These are phyloP conservation scores for Lerema accius DNA, from an alignment of 1,140 invertebrate genomes.

Conservation along the genomic window DNA sequence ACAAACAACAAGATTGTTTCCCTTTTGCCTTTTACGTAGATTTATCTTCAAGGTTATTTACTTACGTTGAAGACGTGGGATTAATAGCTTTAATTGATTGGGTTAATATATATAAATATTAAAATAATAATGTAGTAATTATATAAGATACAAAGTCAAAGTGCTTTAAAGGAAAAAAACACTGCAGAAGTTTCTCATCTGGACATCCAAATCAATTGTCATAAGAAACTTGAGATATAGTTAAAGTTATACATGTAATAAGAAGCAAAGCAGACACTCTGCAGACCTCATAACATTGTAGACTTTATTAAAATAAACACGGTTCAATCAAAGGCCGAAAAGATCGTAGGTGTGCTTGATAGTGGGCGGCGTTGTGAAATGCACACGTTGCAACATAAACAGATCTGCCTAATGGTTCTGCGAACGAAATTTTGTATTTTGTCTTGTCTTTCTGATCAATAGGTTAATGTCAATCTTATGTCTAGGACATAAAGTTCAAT, in stretches of 20 bases:
- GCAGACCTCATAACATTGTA: background rate
- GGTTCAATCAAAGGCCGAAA: slow-evolving; percentile 31
- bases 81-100: no score
- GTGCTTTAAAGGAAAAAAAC: no score
- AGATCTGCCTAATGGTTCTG: slow-evolving; percentile 47
- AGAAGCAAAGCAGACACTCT: background rate
- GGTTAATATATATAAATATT: no score
- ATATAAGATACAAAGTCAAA: no score
- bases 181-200: no score
- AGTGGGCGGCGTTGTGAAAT: slow-evolving; percentile 61
- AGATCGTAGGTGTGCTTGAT: slow-evolving; percentile 52
- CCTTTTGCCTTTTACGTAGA: background rate
- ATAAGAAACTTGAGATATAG: no score
- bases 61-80: no score
- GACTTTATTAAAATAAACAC: slow-evolving; percentile 27
- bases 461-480: slow-evolving; percentile 33
- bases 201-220: no score
- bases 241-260: background rate
- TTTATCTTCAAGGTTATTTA: no score
- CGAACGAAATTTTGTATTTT: slow-evolving; percentile 42
- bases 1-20: no score
- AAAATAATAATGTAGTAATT: no score
- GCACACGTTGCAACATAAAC: slow-evolving; percentile 52
- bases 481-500: slow-evolving; percentile 41
- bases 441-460: background rate